Evolutionary conservation across 2,113 vertebrate genomes (phyloP), one percentile per base, ranked within the genome.

Genomic region (Campylomormyrus numenius): DNA sequence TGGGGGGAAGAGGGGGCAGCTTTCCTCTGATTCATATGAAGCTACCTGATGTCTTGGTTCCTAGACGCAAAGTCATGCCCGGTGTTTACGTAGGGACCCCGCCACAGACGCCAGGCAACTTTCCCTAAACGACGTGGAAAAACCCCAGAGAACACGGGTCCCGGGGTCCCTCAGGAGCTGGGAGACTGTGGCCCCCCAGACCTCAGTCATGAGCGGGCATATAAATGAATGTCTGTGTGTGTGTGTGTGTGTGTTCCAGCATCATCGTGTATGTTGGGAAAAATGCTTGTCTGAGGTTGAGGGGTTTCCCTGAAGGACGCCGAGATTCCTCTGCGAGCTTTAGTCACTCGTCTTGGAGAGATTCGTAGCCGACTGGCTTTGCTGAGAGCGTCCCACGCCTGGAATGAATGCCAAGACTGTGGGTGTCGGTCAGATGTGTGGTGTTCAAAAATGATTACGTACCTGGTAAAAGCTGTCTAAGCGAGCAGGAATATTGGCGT

Each of bases 11-110:
- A 35, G 87, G 77, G 90, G 90, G 91, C 93, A 86, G 86, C 91
- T 46, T 94, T 95, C 94, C 93, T 93, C 91, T 94, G 88, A 92
- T 87, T 90, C 74, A 92, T 48, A n/a, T 31, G 66, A 58, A 46
- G 52, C 45, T 80, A 46, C 74, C 80, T 35, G 70, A 46, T 56
- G 49, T 6, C 3, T 24, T 53, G 31, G 19, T 21, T 77, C 31
- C 48, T 49, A 89, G 88, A 84, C 70, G 8, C 53, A 84, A 19
- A 84, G 49, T 84, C 88, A 53, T 31, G 74, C 46, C 42, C 5
- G 0, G 15, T n/a, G 31, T 84, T 53, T 80, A 56, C 1, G 45
- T 85, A 84, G 11, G 62, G 45, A n/a, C 53, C 21, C 15, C 0
- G 21, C 31, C 31, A 35, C 88, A 11, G 83, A 46, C 21, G 49